A percentile compares a stretch with the other conserved stretches of the same genome.
phyloP scores from a whole-genome alignment of 2,888 invertebrate species.

The Eumerus sabulonum region DNA sequence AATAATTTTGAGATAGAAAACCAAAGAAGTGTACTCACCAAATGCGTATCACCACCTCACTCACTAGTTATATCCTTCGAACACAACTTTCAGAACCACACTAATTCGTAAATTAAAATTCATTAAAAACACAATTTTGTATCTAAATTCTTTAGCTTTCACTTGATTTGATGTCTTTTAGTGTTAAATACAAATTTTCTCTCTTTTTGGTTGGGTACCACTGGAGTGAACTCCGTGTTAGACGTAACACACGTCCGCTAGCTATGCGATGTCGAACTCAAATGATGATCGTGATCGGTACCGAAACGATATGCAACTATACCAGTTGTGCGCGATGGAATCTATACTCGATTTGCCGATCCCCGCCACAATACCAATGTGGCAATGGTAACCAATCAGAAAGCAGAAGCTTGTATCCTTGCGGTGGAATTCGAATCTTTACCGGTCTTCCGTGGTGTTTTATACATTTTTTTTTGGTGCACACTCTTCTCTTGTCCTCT shows the following conservation, averaged over 20 bases:
- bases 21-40: conserved; percentile 53
- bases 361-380: conserved; percentile 3
- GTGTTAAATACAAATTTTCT: background rate
- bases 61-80: conserved; percentile 11
- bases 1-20: conserved; percentile 26
- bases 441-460: conserved; percentile 13
- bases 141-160: too few relatives aligned
- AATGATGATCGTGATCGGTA: conserved; percentile 26
- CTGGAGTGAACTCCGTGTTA: background rate
- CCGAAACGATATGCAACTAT: conserved; percentile 7
- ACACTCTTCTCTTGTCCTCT: conserved; percentile 5
- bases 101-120: too few relatives aligned
- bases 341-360: conserved; percentile 27
- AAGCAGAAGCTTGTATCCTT: conserved; percentile 13
- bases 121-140: background rate
- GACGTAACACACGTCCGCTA: conserved; percentile 34
- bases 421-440: conserved; percentile 28
- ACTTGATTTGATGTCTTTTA: background rate
- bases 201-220: background rate
- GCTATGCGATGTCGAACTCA: conserved; percentile 29
- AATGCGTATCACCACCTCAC: conserved; percentile 2
- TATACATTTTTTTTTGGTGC: too few relatives aligned
- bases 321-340: conserved; percentile 45
- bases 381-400: conserved; percentile 28
- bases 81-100: conserved; percentile 1